Percentiles rank a stretch among this genome's conserved stretches.
Conservation (phyloP, 2,888 invertebrate genomes). For the Agriopis marginaria region DNA sequence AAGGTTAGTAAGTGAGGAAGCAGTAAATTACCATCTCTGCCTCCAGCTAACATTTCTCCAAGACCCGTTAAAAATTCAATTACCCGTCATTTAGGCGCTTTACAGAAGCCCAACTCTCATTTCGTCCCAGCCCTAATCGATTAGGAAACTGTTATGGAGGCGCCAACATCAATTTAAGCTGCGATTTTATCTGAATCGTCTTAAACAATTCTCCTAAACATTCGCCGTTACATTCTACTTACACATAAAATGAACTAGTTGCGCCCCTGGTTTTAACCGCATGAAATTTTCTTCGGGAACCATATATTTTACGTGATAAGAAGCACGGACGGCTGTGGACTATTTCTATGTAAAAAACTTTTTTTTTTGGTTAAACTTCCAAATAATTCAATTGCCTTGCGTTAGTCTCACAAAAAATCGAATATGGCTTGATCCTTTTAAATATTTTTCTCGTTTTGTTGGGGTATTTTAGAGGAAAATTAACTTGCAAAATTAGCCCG, state of each 20-base stretch:
- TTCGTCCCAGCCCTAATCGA: conserved; percentile 35
- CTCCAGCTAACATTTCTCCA: conserved; percentile 15
- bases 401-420: too few species aligned
- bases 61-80: conserved; percentile 39
- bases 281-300: too few species aligned
- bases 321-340: too few species aligned
- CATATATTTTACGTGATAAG: too few species aligned
- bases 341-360: too few species aligned
- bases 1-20: not conserved
- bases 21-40: conserved; percentile 17
- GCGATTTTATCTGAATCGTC: conserved; percentile 20
- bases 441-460: too few species aligned
- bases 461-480: too few species aligned
- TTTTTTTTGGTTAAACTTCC: too few species aligned
- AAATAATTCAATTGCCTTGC: too few species aligned
- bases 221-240: not conserved
- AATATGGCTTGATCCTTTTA: too few species aligned
- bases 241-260: not conserved
- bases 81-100: conserved; percentile 31
- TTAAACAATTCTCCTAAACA: conserved; percentile 6
- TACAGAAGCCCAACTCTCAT: conserved; percentile 29
- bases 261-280: too few species aligned
- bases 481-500: too few species aligned
- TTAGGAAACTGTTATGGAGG: conserved; percentile 36
- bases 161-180: conserved; percentile 32